Percentiles rank a stretch among this genome's conserved stretches.
Conservation (phyloP, 2,797 vertebrate species). For the Bucorvus abyssinicus region DNA sequence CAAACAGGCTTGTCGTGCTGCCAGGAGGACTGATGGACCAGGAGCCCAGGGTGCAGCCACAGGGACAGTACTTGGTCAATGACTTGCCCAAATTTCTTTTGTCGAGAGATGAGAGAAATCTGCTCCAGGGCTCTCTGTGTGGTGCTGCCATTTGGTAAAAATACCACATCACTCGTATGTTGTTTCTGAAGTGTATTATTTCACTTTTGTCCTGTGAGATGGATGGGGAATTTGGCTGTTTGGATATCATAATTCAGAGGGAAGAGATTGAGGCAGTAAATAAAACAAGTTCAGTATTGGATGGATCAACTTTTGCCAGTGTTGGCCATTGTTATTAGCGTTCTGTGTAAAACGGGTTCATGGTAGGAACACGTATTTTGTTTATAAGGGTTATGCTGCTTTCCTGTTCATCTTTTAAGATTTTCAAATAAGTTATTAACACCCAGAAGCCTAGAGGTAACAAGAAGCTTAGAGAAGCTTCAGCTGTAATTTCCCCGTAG, state of each 20-base stretch:
- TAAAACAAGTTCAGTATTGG: background rate
- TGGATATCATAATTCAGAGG: background rate
- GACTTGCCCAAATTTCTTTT: background rate
- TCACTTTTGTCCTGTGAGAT: background rate
- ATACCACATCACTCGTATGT: background rate
- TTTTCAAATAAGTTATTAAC: slow-evolving; percentile 9
- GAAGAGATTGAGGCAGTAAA: background rate
- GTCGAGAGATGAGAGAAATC: background rate
- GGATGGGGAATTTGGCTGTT: background rate
- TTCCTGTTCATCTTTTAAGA: background rate
- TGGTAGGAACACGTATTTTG: background rate
- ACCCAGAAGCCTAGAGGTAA: background rate
- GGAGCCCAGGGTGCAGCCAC: background rate
- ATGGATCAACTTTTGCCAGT: background rate
- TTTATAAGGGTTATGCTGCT: background rate
- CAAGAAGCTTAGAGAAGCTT: background rate
- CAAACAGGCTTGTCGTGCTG: background rate
- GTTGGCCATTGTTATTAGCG: background rate
- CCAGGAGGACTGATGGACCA: background rate
- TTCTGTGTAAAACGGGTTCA: background rate
- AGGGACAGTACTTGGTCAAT: background rate
- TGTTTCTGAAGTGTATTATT: background rate
- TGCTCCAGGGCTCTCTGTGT: background rate
- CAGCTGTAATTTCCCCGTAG: background rate
- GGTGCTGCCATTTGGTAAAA: slow-evolving; percentile 29